Evolutionary conservation across 2,888 invertebrate genomes (phyloP).

Genomic region (Syritta pipiens): DNA sequence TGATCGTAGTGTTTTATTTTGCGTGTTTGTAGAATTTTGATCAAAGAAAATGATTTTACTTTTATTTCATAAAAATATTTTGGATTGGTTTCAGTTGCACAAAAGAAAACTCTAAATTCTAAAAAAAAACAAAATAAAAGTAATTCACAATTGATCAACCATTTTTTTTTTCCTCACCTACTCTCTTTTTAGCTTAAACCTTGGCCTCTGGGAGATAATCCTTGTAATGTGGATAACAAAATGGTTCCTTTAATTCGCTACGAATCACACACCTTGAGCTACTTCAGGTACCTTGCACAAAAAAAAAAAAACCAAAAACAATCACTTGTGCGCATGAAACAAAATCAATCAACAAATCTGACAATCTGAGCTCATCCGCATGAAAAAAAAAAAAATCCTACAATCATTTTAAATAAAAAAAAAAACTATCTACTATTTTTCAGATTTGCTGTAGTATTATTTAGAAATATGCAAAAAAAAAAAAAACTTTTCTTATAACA

Average conservation of each 20-base stretch:
- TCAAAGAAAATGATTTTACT: slow-evolving; percentile 42
- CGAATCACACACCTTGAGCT: no score
- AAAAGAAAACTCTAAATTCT: slow-evolving; percentile 25
- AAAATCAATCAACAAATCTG: no score
- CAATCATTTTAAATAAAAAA: no score
- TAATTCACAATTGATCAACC: slow-evolving; percentile 46
- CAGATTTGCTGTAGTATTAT: no score
- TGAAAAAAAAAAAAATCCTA: no score
- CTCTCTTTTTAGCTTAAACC: slow-evolving; percentile 75
- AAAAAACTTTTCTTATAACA: slow-evolving; percentile 7
- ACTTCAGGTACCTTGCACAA: no score
- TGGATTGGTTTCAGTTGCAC: slow-evolving; percentile 19
- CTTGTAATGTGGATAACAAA: slow-evolving; percentile 73
- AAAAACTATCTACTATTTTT: no score
- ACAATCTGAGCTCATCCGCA: no score
- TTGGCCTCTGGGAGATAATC: slow-evolving; percentile 74
- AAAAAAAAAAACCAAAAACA: no score
- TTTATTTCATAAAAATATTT: slow-evolving; percentile 34
- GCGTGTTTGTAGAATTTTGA: slow-evolving; percentile 36
- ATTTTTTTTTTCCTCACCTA: slow-evolving; percentile 18
- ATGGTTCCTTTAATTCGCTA: slow-evolving; percentile 69
- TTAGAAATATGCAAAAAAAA: background rate
- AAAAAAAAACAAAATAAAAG: slow-evolving; percentile 37
- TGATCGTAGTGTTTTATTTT: slow-evolving; percentile 14
- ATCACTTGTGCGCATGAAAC: no score